These are phyloP conservation scores for Malacoraja senta DNA, from an alignment of 2,797 vertebrate species.

Conservation along the genomic window DNA sequence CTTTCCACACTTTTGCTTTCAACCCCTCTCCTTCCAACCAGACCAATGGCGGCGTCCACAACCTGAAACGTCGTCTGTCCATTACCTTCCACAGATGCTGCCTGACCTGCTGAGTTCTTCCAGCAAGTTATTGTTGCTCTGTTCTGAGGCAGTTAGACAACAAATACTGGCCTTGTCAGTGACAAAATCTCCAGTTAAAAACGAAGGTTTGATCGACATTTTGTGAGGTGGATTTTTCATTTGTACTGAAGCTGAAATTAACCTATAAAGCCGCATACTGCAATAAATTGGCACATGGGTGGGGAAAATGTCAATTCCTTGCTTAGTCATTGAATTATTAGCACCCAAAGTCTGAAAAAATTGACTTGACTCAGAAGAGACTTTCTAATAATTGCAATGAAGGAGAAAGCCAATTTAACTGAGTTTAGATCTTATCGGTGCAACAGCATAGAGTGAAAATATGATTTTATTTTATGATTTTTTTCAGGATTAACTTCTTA, in stretches of 20 bases:
- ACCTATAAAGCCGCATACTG: not conserved
- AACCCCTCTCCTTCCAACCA: too few species aligned
- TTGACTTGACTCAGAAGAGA: constrained; percentile 18
- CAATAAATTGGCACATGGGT: not conserved
- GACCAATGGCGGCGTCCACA: too few species aligned
- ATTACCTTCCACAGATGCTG: too few species aligned
- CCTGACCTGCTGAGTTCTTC: too few species aligned
- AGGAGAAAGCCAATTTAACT: constrained; percentile 21
- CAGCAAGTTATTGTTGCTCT: too few species aligned
- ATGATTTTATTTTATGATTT: constrained; percentile 23
- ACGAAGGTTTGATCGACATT: not conserved
- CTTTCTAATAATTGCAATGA: constrained; percentile 29
- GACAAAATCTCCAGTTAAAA: too few species aligned
- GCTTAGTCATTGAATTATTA: not conserved
- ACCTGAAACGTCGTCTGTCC: too few species aligned
- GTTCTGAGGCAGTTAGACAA: too few species aligned
- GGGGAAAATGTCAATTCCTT: not conserved
- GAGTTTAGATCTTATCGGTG: constrained; percentile 6
- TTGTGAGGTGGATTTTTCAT: not conserved
- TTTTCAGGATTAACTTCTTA: constrained; percentile 22
- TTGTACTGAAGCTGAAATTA: constrained; percentile 29
- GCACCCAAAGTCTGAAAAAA: not conserved
- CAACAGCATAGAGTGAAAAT: not conserved
- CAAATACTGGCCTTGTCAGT: too few species aligned
- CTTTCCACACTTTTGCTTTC: too few species aligned